Conservation (phyloP, 2,888 invertebrate species). For the Tromatobia lineatoria region DNA sequence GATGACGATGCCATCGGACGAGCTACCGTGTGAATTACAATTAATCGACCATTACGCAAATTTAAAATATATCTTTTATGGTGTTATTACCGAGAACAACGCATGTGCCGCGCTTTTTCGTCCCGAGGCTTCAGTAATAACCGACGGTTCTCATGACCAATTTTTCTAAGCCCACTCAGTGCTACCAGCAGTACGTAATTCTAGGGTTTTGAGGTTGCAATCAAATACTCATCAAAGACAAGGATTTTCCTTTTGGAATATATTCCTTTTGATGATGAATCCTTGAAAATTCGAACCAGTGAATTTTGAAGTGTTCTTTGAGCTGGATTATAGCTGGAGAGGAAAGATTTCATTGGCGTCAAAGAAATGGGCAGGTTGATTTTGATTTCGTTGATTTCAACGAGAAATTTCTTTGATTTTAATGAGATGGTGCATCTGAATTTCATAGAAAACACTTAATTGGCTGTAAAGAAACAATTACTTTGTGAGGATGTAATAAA, state of each 20-base stretch:
- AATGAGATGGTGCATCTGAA: too few species aligned
- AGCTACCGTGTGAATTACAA: slow-evolving; percentile 61
- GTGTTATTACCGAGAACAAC: neutral
- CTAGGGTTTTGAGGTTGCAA: slow-evolving; percentile 32
- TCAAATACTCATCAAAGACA: slow-evolving; percentile 55
- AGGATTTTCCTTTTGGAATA: slow-evolving; percentile 10
- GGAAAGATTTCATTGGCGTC: too few species aligned
- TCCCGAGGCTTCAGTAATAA: slow-evolving; percentile 46
- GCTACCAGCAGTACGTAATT: slow-evolving; percentile 20
- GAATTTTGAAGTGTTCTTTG: neutral
- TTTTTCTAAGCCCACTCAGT: slow-evolving; percentile 27
- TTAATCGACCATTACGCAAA: slow-evolving; percentile 39
- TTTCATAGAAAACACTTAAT: too few species aligned
- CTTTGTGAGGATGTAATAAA: too few species aligned
- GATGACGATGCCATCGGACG: slow-evolving; percentile 52
- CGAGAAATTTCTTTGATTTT: too few species aligned
- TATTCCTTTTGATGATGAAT: neutral
- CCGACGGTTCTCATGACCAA: slow-evolving; percentile 46
- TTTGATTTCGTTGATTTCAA: too few species aligned
- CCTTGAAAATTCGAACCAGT: neutral
- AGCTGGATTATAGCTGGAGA: neutral
- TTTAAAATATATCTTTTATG: neutral
- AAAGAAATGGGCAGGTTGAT: too few species aligned
- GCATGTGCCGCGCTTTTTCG: neutral
- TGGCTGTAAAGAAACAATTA: too few species aligned